Evolutionary conservation across 2,888 invertebrate genomes (phyloP).

Genomic region (Ormyrus rosae): DNA sequence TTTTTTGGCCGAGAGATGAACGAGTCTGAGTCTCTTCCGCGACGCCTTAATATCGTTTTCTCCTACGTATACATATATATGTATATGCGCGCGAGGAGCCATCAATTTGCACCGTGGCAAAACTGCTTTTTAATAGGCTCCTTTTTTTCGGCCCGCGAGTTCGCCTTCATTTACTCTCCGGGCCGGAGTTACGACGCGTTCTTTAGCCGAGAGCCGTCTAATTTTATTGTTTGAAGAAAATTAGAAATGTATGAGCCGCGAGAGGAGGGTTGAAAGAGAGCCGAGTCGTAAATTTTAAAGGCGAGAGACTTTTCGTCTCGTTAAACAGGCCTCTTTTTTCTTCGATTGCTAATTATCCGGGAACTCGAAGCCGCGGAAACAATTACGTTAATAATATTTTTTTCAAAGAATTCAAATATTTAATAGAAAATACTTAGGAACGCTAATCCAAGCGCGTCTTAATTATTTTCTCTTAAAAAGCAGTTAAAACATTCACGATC

Average conservation of each 20-base stretch:
- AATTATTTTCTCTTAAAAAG: too few relatives aligned
- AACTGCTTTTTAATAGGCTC: slow-evolving; percentile 51
- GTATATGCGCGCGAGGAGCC: slow-evolving; percentile 22
- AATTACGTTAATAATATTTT: too few relatives aligned
- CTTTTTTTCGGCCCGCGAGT: slow-evolving; percentile 16
- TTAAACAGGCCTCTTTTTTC: neutral
- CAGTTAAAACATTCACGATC: too few relatives aligned
- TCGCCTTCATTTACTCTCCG: slow-evolving; percentile 29
- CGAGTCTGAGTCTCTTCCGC: slow-evolving; percentile 21
- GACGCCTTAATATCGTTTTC: slow-evolving; percentile 44
- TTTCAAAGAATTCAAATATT: too few relatives aligned
- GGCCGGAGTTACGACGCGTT: slow-evolving; percentile 15
- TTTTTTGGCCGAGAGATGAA: slow-evolving; percentile 22
- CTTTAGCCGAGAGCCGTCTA: slow-evolving; percentile 26
- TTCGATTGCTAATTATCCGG: too few relatives aligned
- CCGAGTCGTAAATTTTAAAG: slow-evolving; percentile 33
- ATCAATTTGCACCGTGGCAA: slow-evolving; percentile 47
- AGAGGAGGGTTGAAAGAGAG: neutral
- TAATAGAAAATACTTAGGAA: too few relatives aligned
- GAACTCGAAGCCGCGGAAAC: too few relatives aligned
- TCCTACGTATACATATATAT: neutral
- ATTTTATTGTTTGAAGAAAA: slow-evolving; percentile 52
- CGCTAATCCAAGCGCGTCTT: too few relatives aligned
- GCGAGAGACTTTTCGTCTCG: neutral
- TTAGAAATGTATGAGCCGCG: slow-evolving; percentile 37